Evolutionary conservation across 2,113 vertebrate genomes (phyloP).

Genomic region (Himantopus leucocephalus): DNA sequence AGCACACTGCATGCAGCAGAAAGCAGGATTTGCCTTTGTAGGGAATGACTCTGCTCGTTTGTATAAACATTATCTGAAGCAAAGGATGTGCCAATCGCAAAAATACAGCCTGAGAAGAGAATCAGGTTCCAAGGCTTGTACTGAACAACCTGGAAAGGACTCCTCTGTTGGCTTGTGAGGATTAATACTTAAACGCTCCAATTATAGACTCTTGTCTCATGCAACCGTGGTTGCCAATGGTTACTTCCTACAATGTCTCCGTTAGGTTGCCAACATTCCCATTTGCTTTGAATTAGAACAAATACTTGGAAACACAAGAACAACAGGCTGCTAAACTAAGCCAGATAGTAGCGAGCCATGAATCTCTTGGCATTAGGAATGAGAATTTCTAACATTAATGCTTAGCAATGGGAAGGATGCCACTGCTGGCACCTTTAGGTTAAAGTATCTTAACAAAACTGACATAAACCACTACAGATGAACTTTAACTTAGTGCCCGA

Average conservation of each 20-base stretch:
- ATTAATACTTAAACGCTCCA: neutral
- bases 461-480: neutral
- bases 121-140: neutral
- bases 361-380: conserved; percentile 27
- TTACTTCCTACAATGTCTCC: conserved; percentile 14
- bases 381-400: conserved; percentile 7
- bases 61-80: neutral
- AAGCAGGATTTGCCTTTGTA: neutral
- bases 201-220: conserved; percentile 1
- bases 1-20: neutral
- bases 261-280: neutral
- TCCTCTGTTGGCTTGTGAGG: neutral
- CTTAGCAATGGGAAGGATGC: neutral
- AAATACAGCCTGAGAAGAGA: neutral
- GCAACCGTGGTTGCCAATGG: neutral
- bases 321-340: conserved; percentile 40
- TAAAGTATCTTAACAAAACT: conserved; percentile 4
- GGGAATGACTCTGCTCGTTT: neutral
- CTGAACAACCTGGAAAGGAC: neutral
- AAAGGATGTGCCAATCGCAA: neutral
- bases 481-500: neutral
- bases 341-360: conserved; percentile 8
- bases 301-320: conserved; percentile 18
- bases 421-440: neutral
- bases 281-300: conserved; percentile 52